Percentiles rank a stretch among this genome's conserved stretches.
phyloP scores from a whole-genome alignment of 1,140 invertebrate species.

The Planococcus citri region DNA sequence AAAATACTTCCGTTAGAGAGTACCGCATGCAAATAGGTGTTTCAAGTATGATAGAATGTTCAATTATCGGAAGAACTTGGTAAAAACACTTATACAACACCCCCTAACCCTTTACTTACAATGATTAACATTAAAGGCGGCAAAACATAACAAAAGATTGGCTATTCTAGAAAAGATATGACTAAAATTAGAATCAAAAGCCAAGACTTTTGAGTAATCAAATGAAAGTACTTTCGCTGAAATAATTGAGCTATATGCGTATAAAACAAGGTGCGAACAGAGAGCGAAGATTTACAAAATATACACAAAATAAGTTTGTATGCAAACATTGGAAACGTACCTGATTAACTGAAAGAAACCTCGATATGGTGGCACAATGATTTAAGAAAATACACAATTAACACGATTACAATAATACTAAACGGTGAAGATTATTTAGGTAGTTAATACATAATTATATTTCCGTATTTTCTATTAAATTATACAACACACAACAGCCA shows the following conservation, averaged over 20 bases:
- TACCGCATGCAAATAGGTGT: too few species aligned
- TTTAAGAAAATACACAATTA: neutral
- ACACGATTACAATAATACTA: neutral
- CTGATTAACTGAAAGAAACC: neutral
- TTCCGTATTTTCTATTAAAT: neutral
- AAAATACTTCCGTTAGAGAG: too few species aligned
- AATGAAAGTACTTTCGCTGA: too few species aligned
- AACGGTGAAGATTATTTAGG: neutral
- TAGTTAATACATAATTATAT: neutral
- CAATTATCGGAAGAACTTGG: too few species aligned
- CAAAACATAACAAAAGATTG: conserved; percentile 1
- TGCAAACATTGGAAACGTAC: neutral
- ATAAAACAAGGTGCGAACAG: too few species aligned
- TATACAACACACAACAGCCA: neutral
- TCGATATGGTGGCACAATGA: neutral
- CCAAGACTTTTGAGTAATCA: too few species aligned
- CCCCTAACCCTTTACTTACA: neutral
- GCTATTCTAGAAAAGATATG: neutral
- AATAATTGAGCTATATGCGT: too few species aligned
- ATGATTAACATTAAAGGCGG: neutral
- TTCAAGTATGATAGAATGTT: too few species aligned
- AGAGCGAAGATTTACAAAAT: too few species aligned
- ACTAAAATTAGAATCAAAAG: too few species aligned
- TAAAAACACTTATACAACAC: neutral
- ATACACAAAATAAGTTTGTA: neutral